Evolutionary conservation across 2,888 invertebrate genomes (phyloP), one percentile per base, ranked within the genome.

Genomic region (Incurvaria masculella): DNA sequence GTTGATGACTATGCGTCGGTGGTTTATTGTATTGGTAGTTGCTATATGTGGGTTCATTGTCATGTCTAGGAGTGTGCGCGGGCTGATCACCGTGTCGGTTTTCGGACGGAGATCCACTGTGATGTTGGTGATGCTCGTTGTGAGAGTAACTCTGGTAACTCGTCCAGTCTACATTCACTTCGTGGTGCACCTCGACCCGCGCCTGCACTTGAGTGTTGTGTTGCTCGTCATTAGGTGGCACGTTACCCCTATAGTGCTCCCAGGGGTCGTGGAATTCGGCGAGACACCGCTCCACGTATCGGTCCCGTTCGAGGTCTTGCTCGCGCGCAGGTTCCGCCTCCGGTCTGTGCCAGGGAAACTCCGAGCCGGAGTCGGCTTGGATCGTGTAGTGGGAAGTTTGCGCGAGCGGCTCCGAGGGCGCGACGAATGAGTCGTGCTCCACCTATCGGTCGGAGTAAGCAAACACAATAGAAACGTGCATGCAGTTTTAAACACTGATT

Each of bases 221-320:
- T n/a, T 17, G 23, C 21, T 66, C 59, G 42, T 55, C 53, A 42
- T 56, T 59, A 4, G 68, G 69, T 45, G 73, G 75, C 57, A 79
- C 74, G 52, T 78, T 68, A 56, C 79, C 80, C 65, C 79, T 76
- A 65, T 86, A 88, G 60, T 83, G 78, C 58, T 88, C 83, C 91
- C 91, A 91, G 48, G 90, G 91, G 79, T 91, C 90, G 69, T 68
- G 61, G 54, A 70, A 65, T 51, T 72, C 62, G 27, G 63, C 53
- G 10, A 51, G 40, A 49, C 45, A 20, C 56, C 66, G 49, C 51
- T 73, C 65, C 52, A 70, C 57, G 45, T 59, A 51, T 33, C 57
- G 55, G 50, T 59, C 61, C 40, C 58, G 53, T 5, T 52, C 45
- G 51, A 66, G 59, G 17, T 40, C 38, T 51, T 68, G 62, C 46